Percentiles rank a stretch among this genome's conserved stretches.
Evolutionary conservation across 1,140 invertebrate genomes (phyloP).

Genomic region (Antheraea mylitta): DNA sequence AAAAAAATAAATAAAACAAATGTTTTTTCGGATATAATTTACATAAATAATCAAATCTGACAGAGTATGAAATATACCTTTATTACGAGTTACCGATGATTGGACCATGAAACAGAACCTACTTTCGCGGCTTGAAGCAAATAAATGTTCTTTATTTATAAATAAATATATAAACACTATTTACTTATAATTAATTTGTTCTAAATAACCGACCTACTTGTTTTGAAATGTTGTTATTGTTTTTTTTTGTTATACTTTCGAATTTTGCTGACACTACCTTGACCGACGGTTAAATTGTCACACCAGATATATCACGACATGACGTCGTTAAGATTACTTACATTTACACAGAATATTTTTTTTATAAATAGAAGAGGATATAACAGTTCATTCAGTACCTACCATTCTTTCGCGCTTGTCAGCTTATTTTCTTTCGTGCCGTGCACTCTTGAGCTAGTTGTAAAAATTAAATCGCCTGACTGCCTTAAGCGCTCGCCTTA

Average conservation of each 20-base stretch:
- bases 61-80: neutral
- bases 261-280: neutral
- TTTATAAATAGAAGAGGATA: too few species aligned
- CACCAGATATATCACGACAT: neutral
- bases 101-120: neutral
- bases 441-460: too few species aligned
- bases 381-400: too few species aligned
- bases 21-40: too few species aligned
- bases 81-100: neutral
- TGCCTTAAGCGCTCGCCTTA: too few species aligned
- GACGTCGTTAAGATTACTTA: too few species aligned
- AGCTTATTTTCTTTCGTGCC: too few species aligned
- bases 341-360: too few species aligned
- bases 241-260: neutral
- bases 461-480: too few species aligned
- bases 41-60: too few species aligned
- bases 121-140: neutral
- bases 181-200: neutral
- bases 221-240: neutral
- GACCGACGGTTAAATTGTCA: neutral
- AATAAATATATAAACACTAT: neutral
- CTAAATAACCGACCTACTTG: neutral
- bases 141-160: neutral
- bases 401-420: too few species aligned
- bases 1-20: too few species aligned